Base-by-base conservation (phyloP, 2,888 invertebrate species). In the Thumatha senex region DNA sequence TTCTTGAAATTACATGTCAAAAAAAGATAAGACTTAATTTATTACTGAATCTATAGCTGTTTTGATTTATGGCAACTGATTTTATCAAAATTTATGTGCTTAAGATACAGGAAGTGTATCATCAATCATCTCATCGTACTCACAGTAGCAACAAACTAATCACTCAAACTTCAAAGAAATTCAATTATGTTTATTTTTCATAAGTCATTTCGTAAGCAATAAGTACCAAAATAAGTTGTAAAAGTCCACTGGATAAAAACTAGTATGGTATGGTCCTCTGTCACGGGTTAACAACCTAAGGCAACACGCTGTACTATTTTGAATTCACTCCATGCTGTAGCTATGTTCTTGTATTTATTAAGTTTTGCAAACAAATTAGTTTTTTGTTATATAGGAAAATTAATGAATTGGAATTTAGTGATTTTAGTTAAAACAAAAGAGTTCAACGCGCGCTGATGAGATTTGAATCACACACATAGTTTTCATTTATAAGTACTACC, bases 81-180 rank as follows among this genome's bases (percentile, higher is more conserved):
- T 63, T 66, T 55, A 52, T 47, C 35, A 54, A 49, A 58, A 56
- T 57, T 39, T 44, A 46, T 48, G 43, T 51, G 47, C 48, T 70
- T 66, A 67, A 61, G 70, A 64, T 69, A 72, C 58, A 72, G 68
- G 66, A 71, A 73, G 63, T 51, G 40, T 46, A 52, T 57, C 70
- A 75, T 79, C 70, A 71, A 78, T 78, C 75, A 78, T 72, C 55
- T 52, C 44, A 61, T 54, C 63, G 56, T 53, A 58, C 49, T 34
- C 47, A 49, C 46, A 42, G 46, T 54, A 56, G 67, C 56, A 51
- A 54, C 53, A 55, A 51, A 57, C 53, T 58, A 62, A 65, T 64
- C 60, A 62, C 59, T 67, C 29, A 54, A 41, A 51, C 7, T 24
- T 14, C 30, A 45, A 51, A 47, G 15, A 44, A 56, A 56, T 55